Base-by-base conservation (phyloP, 2,113 vertebrate genomes). In the Ancistrus triradiatus region DNA sequence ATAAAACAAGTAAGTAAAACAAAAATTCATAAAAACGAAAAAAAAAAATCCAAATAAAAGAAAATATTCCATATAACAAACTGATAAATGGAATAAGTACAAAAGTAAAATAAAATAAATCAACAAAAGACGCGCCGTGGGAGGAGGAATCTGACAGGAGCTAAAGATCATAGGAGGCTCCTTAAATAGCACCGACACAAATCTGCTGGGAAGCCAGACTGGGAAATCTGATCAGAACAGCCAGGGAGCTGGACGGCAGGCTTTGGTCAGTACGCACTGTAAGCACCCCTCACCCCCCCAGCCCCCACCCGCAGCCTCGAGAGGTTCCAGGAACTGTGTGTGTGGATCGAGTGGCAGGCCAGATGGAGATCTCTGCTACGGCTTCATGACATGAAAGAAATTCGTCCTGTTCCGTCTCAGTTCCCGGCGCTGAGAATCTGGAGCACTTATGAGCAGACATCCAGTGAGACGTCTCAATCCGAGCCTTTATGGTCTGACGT, bases 291-390 rank as follows among this genome's bases (percentile, higher is more conserved):
- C 4, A 33, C 19, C 27, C 44, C 9, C 2, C 33, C n/a, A 22
- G 40, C 7, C 14, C n/a, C 22, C 11, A 52, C 48, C 15, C 40
- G 21, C 48, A 40, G 37, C 33, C 35, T 33, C 2, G 6, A 52
- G 71, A 70, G 19, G 74, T 67, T 86, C 80, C 77, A 70, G 80
- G 80, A 83, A 81, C 70, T 59, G 67, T 70, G 40, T 14, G 55
- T 74, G 66, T 69, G 76, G 80, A 80, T 70, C 81, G 74, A 78
- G 82, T 81, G 81, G 73, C 78, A 69, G 64, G 61, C 69, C 58
- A 18, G 70, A 75, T 42, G 68, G 67, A 33, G 62, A 59, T 72
- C 72, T n/a, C n/a, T 18, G 74, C 72, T 76, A 76, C 49, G 63
- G 78, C 77, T 73, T 72, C 66, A 73, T 58, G 38, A 72, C 59